Evolutionary conservation across 1,140 invertebrate genomes (phyloP), one percentile per base, ranked within the genome.

Genomic region (Aphelinus atriplicis): DNA sequence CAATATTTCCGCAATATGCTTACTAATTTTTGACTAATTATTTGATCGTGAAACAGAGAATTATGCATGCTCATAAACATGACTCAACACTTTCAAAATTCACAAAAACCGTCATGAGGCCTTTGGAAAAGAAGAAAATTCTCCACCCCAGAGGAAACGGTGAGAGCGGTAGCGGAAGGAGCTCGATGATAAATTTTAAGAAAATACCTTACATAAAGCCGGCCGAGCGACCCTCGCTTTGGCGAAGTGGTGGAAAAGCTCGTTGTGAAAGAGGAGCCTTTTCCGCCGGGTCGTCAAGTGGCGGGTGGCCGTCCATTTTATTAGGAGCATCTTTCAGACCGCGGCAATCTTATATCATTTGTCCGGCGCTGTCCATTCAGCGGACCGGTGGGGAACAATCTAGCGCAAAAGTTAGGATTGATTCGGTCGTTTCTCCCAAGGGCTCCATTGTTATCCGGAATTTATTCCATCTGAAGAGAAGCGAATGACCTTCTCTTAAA

Each of bases 281-380:
- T 69, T 67, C 60, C 63, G 60, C 71, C 71, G 71, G 70, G 80
- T 76, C 66, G 75, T 61, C 79, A 77, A 81, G 83, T 83, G 83
- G 82, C 82, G 84, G 82, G 80, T 82, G 82, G 80, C 79, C 68
- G 78, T 68, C 57, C 80, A 80, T 84, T 83, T 84, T 84, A 85
- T 85, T 83, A 84, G 80, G 48, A 81, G 75, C 79, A 81, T 82
- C 81, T 83, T 83, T 86, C 82, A 80, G 64, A 26, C 79, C 65
- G 43, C 10, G 73, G 81, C 51, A 83, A 82, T 83, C 80, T 82
- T 84, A 83, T 84, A 84, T 84, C 81, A 80, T 81, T 83, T 83
- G 80, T 84, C 80, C 80, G 79, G 80, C 75, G 74, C 73, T 78
- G 75, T 75, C 81, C 75, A 84, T 85, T 84, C 80, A 84, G 80